These are phyloP conservation scores for Garrulus glandarius DNA, from an alignment of 2,797 vertebrate species.

Conservation along the genomic window DNA sequence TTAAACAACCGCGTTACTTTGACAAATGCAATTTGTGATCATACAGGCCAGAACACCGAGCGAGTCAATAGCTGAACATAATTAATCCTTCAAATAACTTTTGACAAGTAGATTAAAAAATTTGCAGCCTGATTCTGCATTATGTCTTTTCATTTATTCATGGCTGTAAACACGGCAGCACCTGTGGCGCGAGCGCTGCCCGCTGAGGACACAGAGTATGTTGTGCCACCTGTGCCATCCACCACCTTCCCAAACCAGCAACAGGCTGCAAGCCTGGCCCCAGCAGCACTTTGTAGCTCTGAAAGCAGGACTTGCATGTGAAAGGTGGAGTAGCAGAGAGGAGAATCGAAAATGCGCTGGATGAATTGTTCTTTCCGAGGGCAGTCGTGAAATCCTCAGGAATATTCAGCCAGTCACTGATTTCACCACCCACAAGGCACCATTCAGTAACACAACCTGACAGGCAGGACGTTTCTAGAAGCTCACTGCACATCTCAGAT, in stretches of 20 bases:
- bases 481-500: background rate
- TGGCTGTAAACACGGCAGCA: background rate
- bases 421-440: background rate
- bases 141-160: accelerated
- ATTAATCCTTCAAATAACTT: background rate
- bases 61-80: accelerated
- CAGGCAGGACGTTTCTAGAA: background rate
- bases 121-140: background rate
- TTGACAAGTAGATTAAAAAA: background rate
- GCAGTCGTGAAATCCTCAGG: background rate
- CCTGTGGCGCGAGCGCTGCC: background rate
- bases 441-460: background rate
- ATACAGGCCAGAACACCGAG: accelerated
- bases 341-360: background rate
- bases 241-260: background rate
- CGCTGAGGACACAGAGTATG: accelerated
- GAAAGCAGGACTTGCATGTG: background rate
- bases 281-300: background rate
- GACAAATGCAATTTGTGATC: background rate
- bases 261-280: background rate
- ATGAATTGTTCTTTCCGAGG: background rate
- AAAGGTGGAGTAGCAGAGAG: background rate
- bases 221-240: background rate
- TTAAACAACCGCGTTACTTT: background rate
- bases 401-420: background rate